Evolutionary conservation across 2,888 invertebrate species (phyloP), one percentile per base, ranked within the genome.

Genomic region (Drosophila lutescens): DNA sequence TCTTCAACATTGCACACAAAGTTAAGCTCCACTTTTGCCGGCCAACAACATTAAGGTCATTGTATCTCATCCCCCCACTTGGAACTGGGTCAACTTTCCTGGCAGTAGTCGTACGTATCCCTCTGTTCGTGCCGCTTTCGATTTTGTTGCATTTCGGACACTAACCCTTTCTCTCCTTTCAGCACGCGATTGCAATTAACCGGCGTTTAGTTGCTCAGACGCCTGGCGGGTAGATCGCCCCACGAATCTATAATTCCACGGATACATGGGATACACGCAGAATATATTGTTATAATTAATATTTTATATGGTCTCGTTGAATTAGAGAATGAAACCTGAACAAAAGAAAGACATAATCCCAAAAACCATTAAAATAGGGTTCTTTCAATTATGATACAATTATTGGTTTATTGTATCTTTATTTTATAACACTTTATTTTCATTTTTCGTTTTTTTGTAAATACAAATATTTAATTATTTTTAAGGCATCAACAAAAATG

Each of bases 1-100:
- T 66, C 66, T 68, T 56, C 57, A 46, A 69, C 69, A 66, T 66
- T 66, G 69, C 66, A 47, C 69, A 66, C 66, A 66, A 68, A 66
- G 69, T 69, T 66, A 17, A 57, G 58, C 49, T 70, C 71, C 44
- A 70, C 58, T 70, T 51, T 58, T 70, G 47, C 71, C 43, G 41
- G 58, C 57, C 56, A 69, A 26, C 66, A 69, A 56, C 41, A 57
- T 49, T 67, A 70, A 67, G 67, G 67, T 67, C 67, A 53, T 46
- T 67, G 53, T 32, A 65, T 26, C 40, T 36, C 41, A 60, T 30
- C 8, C 49, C 49, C 43, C 26, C 38, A 12, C 49, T 55, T 34
- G 30, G 69, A 66, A 66, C 70, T 66, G 66, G 66, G 66, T 66
- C 66, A 66, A 40, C 56, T 66, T 62, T 47, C 44, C 46, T 46